phyloP scores from a whole-genome alignment of 2,113 vertebrate genomes.

The Polyodon spathula region DNA sequence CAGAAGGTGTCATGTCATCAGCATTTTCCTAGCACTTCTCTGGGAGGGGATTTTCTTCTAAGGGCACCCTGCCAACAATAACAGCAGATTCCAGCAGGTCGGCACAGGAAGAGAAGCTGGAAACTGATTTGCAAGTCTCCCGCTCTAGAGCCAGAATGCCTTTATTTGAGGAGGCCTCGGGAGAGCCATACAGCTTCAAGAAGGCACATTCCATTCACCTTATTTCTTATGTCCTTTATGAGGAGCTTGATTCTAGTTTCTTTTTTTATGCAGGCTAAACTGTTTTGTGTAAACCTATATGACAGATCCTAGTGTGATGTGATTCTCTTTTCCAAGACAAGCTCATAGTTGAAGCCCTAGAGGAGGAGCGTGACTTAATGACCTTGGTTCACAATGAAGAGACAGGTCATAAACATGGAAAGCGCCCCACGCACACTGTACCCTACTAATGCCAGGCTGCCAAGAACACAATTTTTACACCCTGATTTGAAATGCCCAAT shows the following conservation, averaged over 20 bases:
- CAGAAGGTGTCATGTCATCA: conserved; percentile 73
- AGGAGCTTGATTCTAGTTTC: conserved; percentile 43
- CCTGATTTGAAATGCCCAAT: too few relatives aligned
- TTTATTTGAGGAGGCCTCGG: conserved; percentile 62
- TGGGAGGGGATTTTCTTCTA: conserved; percentile 52
- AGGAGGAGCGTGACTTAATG: background rate
- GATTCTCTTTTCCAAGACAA: conserved; percentile 5
- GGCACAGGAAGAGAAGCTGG: conserved; percentile 81
- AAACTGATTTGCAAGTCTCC: conserved; percentile 72
- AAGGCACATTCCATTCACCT: conserved; percentile 46
- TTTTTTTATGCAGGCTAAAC: conserved; percentile 20
- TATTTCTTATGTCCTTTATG: conserved; percentile 54
- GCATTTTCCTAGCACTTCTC: conserved; percentile 57
- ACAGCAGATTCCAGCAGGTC: conserved; percentile 89
- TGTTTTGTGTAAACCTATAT: conserved; percentile 13
- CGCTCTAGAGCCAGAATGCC: conserved; percentile 57
- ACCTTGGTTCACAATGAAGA: background rate
- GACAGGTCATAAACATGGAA: too few relatives aligned
- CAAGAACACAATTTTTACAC: too few relatives aligned
- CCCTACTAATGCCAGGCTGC: too few relatives aligned
- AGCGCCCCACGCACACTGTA: background rate
- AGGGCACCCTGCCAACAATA: conserved; percentile 78
- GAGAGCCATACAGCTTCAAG: conserved; percentile 57
- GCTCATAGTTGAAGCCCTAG: background rate
- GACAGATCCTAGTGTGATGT: conserved; percentile 1